phyloP scores from a whole-genome alignment of 2,797 vertebrate genomes.

The Acestrorhynchus altus region DNA sequence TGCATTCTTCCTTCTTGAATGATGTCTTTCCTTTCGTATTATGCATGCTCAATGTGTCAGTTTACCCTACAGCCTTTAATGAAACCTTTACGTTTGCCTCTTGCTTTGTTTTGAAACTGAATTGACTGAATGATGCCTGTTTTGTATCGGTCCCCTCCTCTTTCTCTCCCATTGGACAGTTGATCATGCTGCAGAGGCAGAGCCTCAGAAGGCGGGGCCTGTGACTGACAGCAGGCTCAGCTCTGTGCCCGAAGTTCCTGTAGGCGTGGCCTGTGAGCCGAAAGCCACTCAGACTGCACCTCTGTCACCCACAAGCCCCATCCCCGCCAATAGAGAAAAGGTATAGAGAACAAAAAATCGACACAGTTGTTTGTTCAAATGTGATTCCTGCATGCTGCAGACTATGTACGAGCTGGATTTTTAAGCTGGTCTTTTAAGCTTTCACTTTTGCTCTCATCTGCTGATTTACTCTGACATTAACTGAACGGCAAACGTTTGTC shows the following conservation, averaged over 20 bases:
- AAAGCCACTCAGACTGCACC: conserved; percentile 84
- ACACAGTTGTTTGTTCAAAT: conserved; percentile 10
- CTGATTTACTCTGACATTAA: not conserved
- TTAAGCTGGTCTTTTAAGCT: not conserved
- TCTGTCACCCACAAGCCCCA: conserved; percentile 64
- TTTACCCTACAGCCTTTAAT: not conserved
- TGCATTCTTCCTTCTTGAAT: conserved; percentile 16
- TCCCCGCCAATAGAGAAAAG: conserved; percentile 79
- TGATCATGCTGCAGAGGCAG: conserved; percentile 54
- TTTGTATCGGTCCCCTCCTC: conserved; percentile 27
- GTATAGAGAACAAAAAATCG: conserved; percentile 65
- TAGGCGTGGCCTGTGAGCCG: conserved; percentile 59
- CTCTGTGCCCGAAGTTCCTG: conserved; percentile 61
- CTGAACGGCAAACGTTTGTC: not conserved
- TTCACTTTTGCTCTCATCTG: not conserved
- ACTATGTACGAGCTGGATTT: not conserved
- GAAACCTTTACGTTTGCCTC: conserved; percentile 7
- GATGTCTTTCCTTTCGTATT: conserved; percentile 10
- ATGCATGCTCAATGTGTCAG: conserved; percentile 14
- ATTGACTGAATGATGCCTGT: conserved; percentile 29
- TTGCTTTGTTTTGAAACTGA: conserved; percentile 16
- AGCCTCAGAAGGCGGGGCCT: conserved; percentile 57
- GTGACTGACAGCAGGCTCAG: conserved; percentile 60
- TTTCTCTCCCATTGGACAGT: conserved; percentile 59
- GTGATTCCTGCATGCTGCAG: conserved; percentile 1